Conservation (phyloP, 2,888 invertebrate species). For the Thyatira batis region DNA sequence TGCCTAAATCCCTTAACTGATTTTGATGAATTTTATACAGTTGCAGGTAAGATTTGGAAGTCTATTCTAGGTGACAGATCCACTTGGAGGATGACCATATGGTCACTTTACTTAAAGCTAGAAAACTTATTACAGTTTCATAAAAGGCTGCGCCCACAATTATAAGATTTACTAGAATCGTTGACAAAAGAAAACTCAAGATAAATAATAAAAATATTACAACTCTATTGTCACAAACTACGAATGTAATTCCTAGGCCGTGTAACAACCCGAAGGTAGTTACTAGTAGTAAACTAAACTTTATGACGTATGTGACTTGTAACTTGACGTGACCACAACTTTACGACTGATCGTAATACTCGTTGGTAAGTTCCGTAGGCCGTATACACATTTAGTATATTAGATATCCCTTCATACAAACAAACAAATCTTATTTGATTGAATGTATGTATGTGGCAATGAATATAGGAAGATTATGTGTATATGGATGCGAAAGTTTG, state of each 20-base stretch:
- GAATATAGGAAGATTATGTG: not conserved
- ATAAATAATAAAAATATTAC: not conserved
- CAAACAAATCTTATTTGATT: not conserved
- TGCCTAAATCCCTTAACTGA: no score
- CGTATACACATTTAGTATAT: not conserved
- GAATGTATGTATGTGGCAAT: not conserved
- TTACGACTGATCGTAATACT: not conserved
- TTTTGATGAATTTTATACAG: no score
- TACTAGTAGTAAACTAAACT: not conserved
- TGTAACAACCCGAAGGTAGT: not conserved
- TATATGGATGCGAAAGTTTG: no score
- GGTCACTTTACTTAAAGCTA: no score
- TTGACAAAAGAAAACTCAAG: not conserved
- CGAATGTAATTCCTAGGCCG: not conserved
- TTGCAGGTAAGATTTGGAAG: no score
- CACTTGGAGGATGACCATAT: no score
- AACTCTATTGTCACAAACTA: not conserved
- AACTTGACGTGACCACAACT: conserved; percentile 7
- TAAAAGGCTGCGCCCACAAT: not conserved
- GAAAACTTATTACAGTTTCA: no score
- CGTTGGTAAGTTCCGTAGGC: not conserved
- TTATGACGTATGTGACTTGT: conserved; percentile 19
- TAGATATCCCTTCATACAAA: not conserved
- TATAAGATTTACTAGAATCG: not conserved
- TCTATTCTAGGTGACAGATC: no score